A percentile compares a stretch with the other conserved stretches of the same genome.
Conservation (phyloP, 2,888 invertebrate genomes). For the Oscheius sp. region DNA sequence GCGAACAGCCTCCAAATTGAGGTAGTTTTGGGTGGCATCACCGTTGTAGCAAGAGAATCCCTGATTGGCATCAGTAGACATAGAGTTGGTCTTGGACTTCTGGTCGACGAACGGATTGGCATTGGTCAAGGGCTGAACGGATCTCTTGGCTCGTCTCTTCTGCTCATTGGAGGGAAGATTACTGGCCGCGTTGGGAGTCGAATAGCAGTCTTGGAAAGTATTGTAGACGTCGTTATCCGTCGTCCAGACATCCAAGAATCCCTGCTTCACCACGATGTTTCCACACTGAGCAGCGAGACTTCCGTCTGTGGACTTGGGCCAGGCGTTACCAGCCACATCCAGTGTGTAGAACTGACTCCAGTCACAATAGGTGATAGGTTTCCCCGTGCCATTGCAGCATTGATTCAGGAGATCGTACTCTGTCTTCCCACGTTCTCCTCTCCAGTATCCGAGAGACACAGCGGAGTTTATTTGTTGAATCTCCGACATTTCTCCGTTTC, state of each 20-base stretch:
- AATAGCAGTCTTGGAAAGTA: slow-evolving; percentile 62
- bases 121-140: slow-evolving; percentile 47
- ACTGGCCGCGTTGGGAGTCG: slow-evolving; percentile 12
- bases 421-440: slow-evolving; percentile 61
- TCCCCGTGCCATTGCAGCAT: slow-evolving; percentile 47
- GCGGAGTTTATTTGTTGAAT: slow-evolving; percentile 65
- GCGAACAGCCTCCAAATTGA: slow-evolving; percentile 54
- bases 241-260: slow-evolving; percentile 55
- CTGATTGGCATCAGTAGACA: slow-evolving; percentile 57
- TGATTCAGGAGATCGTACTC: slow-evolving; percentile 56
- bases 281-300: slow-evolving; percentile 55
- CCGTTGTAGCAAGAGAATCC: slow-evolving; percentile 64
- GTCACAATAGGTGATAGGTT: slow-evolving; percentile 55
- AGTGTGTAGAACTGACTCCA: slow-evolving; percentile 58
- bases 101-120: slow-evolving; percentile 55
- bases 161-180: slow-evolving; percentile 2
- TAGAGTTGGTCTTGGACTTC: slow-evolving; percentile 56
- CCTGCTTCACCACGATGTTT: slow-evolving; percentile 50
- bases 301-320: slow-evolving; percentile 48
- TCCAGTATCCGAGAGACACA: slow-evolving; percentile 61
- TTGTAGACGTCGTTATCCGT: slow-evolving; percentile 66
- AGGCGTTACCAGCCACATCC: slow-evolving; percentile 64
- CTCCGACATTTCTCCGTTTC: slow-evolving; percentile 68
- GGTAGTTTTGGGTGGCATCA: slow-evolving; percentile 50
- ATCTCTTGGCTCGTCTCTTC: slow-evolving; percentile 41